Conservation (phyloP, 1,140 invertebrate species). For the Holotrichia oblita region DNA sequence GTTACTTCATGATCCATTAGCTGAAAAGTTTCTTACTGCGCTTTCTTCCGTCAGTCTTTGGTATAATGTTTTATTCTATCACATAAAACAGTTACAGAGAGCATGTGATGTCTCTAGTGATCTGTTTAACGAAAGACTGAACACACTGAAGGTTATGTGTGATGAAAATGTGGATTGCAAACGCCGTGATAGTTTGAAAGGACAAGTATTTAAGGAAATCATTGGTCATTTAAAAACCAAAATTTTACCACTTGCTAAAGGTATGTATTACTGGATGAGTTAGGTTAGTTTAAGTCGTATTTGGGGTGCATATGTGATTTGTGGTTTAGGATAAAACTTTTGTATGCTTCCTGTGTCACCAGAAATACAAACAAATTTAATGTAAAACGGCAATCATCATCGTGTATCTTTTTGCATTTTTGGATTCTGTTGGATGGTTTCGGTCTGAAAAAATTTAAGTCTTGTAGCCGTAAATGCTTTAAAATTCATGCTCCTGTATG, state of each 20-base stretch:
- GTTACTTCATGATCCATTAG: conserved; percentile 53
- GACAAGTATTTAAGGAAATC: conserved; percentile 16
- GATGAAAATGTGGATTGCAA: not conserved
- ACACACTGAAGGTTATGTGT: conserved; percentile 9
- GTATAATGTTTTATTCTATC: conserved; percentile 59
- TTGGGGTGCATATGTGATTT: too few species aligned
- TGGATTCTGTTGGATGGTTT: too few species aligned
- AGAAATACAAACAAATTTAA: too few species aligned
- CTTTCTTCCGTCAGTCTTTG: conserved; percentile 63
- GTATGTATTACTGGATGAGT: conserved; percentile 51
- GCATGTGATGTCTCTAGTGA: not conserved
- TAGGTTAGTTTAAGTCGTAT: conserved; percentile 67
- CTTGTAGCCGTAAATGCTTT: too few species aligned
- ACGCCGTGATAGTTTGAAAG: not conserved
- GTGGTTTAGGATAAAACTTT: too few species aligned
- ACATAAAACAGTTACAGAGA: conserved; percentile 54
- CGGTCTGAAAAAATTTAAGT: too few species aligned
- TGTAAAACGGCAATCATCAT: too few species aligned
- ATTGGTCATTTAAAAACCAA: not conserved
- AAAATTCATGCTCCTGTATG: too few species aligned
- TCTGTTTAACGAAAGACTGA: conserved; percentile 23
- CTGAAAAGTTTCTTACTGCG: conserved; percentile 62
- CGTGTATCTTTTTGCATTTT: too few species aligned
- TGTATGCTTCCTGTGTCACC: too few species aligned
- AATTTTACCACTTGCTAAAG: not conserved